Conservation (phyloP, 2,888 invertebrate genomes). For the Nomada fabriciana region DNA sequence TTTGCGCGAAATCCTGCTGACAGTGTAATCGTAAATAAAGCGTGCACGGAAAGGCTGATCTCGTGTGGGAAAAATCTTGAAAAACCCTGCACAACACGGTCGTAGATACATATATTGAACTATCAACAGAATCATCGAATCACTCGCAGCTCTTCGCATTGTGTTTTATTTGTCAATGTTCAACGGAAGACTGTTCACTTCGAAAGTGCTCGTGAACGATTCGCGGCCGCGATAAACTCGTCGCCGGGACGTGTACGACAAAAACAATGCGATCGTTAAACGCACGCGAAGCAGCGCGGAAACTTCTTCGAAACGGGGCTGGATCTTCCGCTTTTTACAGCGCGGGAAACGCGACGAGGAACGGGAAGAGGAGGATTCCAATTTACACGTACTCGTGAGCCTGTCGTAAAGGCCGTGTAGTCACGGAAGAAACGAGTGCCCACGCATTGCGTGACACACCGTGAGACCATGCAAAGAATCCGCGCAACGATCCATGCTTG, state of each 20-base stretch:
- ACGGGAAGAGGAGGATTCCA: slow-evolving; percentile 37
- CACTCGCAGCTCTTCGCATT: no score
- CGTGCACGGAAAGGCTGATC: not conserved
- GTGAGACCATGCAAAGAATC: slow-evolving; percentile 31
- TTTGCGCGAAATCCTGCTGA: slow-evolving; percentile 54
- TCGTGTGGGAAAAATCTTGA: not conserved
- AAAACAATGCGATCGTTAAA: slow-evolving; percentile 48
- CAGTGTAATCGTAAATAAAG: slow-evolving; percentile 63
- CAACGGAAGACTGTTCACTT: not conserved
- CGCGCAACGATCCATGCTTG: not conserved
- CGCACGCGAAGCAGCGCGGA: slow-evolving; percentile 39
- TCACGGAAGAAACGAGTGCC: slow-evolving; percentile 49
- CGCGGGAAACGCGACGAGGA: slow-evolving; percentile 23
- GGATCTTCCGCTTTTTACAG: slow-evolving; percentile 48
- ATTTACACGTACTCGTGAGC: slow-evolving; percentile 57
- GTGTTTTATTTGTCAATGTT: no score
- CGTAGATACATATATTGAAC: no score
- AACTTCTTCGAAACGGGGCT: slow-evolving; percentile 45
- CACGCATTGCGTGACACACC: slow-evolving; percentile 56
- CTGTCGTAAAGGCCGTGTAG: slow-evolving; percentile 49
- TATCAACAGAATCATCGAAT: no score
- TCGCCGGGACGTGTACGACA: slow-evolving; percentile 27
- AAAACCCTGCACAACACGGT: no score
- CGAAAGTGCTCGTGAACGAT: slow-evolving; percentile 11
- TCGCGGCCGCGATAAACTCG: slow-evolving; percentile 18